Conservation (phyloP, 2,888 invertebrate species). For the Chrysodeixis includens region DNA sequence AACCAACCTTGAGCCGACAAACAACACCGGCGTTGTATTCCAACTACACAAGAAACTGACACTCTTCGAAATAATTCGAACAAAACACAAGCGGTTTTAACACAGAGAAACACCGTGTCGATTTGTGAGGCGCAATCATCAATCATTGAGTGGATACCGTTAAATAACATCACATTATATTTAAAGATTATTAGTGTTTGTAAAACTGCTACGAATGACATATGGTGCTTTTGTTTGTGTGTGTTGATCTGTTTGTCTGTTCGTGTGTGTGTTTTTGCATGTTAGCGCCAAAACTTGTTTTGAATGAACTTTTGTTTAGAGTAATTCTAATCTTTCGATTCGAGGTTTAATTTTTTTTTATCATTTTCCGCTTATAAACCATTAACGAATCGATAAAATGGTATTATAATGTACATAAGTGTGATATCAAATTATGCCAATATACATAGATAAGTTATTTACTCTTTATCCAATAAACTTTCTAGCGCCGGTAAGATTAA, state of each 20-base stretch:
- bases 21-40: slow-evolving; percentile 45
- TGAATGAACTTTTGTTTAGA: slow-evolving; percentile 23
- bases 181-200: slow-evolving; percentile 72
- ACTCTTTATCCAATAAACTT: neutral
- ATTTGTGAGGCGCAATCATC: slow-evolving; percentile 52
- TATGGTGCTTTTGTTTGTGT: slow-evolving; percentile 64
- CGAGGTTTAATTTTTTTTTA: neutral
- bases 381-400: neutral
- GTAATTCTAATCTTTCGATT: neutral
- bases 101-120: slow-evolving; percentile 54
- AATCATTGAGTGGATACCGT: slow-evolving; percentile 67
- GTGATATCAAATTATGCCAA: neutral
- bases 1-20: slow-evolving; percentile 78
- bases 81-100: slow-evolving; percentile 18
- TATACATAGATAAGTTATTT: neutral
- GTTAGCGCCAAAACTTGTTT: slow-evolving; percentile 32
- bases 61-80: slow-evolving; percentile 22
- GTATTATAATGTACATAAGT: neutral
- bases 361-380: neutral
- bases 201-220: slow-evolving; percentile 65
- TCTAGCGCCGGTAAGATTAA: neutral
- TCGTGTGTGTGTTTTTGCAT: slow-evolving; percentile 37
- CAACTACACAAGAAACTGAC: slow-evolving; percentile 44
- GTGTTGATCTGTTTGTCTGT: slow-evolving; percentile 47
- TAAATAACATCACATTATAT: slow-evolving; percentile 71